These are phyloP conservation scores for Brachycybe producta DNA, from an alignment of 2,888 invertebrate species.

Conservation along the genomic window DNA sequence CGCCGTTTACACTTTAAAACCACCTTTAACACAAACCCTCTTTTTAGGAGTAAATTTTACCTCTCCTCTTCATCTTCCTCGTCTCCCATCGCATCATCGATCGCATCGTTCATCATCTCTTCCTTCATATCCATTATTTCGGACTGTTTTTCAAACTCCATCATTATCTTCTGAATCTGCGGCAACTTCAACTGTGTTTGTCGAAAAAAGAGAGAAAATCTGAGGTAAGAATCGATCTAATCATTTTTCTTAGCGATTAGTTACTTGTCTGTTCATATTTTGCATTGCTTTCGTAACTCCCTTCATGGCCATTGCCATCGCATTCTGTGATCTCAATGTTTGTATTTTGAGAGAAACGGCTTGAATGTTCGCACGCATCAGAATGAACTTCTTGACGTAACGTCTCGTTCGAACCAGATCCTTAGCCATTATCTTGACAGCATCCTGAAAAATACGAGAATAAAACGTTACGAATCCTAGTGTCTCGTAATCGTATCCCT, in stretches of 20 bases:
- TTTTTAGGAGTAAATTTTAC: no score
- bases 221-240: background rate
- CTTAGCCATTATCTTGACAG: constrained; percentile 99
- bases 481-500: background rate
- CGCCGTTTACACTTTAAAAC: no score
- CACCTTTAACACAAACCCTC: no score
- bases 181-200: constrained; percentile 84
- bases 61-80: constrained; percentile 97
- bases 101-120: constrained; percentile 99
- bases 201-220: constrained; percentile 20
- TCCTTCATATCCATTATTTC: constrained; percentile 99
- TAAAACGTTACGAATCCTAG: background rate
- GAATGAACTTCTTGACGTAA: constrained; percentile 94
- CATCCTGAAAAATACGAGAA: constrained; percentile 54
- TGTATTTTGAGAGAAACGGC: constrained; percentile 95
- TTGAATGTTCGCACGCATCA: constrained; percentile 99
- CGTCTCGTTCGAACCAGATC: constrained; percentile 88
- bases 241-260: no score
- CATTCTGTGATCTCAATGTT: constrained; percentile 92
- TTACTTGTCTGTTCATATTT: constrained; percentile 74
- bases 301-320: constrained; percentile 99
- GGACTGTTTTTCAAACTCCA: constrained; percentile 97
- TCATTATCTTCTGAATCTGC: constrained; percentile 92
- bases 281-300: constrained; percentile 98
- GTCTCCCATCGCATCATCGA: constrained; percentile 98